These are phyloP conservation scores for Anagyrus pseudococci DNA, from an alignment of 2,888 invertebrate genomes.

Conservation along the genomic window DNA sequence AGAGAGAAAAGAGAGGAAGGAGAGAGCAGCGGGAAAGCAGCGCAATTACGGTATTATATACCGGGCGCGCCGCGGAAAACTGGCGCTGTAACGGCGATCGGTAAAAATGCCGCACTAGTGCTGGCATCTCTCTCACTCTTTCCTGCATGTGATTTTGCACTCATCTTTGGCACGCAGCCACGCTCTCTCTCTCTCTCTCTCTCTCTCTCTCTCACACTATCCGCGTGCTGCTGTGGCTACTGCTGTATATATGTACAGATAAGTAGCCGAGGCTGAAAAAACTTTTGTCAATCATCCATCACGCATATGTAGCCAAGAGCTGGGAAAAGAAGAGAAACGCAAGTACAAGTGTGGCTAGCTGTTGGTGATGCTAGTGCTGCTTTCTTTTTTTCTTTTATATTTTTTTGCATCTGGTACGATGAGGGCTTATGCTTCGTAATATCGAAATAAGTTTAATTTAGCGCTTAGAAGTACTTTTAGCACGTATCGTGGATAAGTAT, in stretches of 20 bases:
- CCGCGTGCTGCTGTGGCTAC: neutral
- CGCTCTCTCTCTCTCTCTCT: no score
- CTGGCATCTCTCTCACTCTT: no score
- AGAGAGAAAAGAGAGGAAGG: no score
- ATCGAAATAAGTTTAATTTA: conserved; percentile 26
- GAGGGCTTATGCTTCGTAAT: conserved; percentile 7
- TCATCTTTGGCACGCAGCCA: conserved; percentile 33
- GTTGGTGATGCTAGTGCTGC: no score
- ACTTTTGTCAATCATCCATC: conserved; percentile 37
- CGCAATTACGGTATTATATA: conserved; percentile 34
- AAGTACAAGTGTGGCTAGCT: no score
- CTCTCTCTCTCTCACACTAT: no score
- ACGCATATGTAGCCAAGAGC: conserved; percentile 19
- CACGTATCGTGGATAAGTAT: neutral
- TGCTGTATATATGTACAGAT: conserved; percentile 15
- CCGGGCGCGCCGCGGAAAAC: conserved; percentile 17
- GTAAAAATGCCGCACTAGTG: conserved; percentile 41
- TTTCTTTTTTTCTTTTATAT: no score
- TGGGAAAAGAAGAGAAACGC: neutral
- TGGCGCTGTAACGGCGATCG: no score
- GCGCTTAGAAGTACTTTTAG: conserved; percentile 1
- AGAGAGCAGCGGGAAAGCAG: no score
- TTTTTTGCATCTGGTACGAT: neutral
- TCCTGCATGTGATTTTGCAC: no score
- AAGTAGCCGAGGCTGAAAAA: conserved; percentile 27